phyloP scores from a whole-genome alignment of 2,888 invertebrate species.

The Caenorhabditis sulstoni region DNA sequence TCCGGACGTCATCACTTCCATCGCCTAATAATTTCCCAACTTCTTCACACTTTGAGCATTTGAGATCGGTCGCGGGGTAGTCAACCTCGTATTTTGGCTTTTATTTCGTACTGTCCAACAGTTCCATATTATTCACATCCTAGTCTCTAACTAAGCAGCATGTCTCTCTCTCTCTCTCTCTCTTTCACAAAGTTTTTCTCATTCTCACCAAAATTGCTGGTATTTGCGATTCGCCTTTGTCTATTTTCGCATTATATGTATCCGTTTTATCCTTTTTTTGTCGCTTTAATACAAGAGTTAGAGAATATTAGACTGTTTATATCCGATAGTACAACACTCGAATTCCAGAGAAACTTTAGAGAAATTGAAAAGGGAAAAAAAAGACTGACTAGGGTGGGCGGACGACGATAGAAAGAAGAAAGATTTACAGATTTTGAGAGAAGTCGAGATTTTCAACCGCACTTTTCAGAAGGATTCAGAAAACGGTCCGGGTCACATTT shows the following conservation, averaged over 20 bases:
- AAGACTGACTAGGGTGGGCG: constrained; percentile 33
- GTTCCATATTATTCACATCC: constrained; percentile 7
- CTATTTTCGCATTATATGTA: constrained; percentile 11
- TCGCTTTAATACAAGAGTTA: constrained; percentile 37
- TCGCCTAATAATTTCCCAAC: constrained; percentile 27
- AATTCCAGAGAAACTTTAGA: constrained; percentile 42
- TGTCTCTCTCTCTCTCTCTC: constrained; percentile 37
- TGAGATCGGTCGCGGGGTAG: constrained; percentile 61
- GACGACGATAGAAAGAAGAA: background rate
- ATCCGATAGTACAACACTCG: constrained; percentile 41
- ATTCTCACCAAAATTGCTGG: constrained; percentile 12
- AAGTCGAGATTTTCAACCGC: constrained; percentile 27
- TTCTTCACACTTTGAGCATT: constrained; percentile 20
- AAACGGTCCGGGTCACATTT: constrained; percentile 18
- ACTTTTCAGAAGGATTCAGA: background rate
- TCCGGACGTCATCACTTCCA: constrained; percentile 11
- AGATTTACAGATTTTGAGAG: constrained; percentile 49
- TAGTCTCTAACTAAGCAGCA: constrained; percentile 17
- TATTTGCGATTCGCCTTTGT: constrained; percentile 1
- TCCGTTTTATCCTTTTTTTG: background rate
- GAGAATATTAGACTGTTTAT: constrained; percentile 14
- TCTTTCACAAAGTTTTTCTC: background rate
- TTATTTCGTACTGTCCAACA: constrained; percentile 28
- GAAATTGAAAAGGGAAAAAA: constrained; percentile 32
- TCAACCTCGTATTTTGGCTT: constrained; percentile 36